Base-by-base conservation (phyloP, 1,140 invertebrate species). In the Hypsibius dujardini region DNA sequence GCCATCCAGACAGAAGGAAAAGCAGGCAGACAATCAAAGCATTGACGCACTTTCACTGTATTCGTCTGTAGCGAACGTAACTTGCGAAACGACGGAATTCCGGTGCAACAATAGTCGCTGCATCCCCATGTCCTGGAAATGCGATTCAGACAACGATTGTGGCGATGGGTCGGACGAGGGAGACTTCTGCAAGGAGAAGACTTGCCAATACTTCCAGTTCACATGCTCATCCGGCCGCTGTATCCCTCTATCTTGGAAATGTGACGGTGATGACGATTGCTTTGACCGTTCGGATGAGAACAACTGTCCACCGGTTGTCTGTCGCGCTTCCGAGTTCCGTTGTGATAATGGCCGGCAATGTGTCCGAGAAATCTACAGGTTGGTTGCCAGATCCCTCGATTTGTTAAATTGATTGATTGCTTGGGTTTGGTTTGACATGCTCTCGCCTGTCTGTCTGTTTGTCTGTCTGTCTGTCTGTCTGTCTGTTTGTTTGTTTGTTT, bases 221-320 rank as follows among this genome's bases (percentile, higher is more conserved):
- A 95, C 91, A 0, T 96, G 93, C 80, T 82, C 90, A 56, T 93
- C 90, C 1, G 94, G 94, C 0, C 89, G 95, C 75, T 98, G 95
- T 77, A 95, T 98, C 71, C 93, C 94, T 0, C 87, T 91, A 76
- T 90, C 89, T 46, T 93, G 90, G 87, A 86, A 92, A 1, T 95
- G 91, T 76, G 95, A 96, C 79, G 83, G 82, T 79, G 91, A 95
- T 76, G 91, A 95, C 77, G 94, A 98, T 79, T 98, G 95, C 79
- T 95, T 95, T 77, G 95, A 98, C 78, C 91, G 93, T 77, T 90
- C 92, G 76, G 95, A 98, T 79, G 95, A 98, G 80, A 86, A 90
- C 77, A 89, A 92, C 74, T 98, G 95, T 81, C 94, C 95, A 1
- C 91, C 93, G 0, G 88, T 95, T 0, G 90, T 88, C 1, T 98